Evolutionary conservation across 64 coral and sea anemone species (phyloP).

Genomic region (Cladopsammia gracilis): DNA sequence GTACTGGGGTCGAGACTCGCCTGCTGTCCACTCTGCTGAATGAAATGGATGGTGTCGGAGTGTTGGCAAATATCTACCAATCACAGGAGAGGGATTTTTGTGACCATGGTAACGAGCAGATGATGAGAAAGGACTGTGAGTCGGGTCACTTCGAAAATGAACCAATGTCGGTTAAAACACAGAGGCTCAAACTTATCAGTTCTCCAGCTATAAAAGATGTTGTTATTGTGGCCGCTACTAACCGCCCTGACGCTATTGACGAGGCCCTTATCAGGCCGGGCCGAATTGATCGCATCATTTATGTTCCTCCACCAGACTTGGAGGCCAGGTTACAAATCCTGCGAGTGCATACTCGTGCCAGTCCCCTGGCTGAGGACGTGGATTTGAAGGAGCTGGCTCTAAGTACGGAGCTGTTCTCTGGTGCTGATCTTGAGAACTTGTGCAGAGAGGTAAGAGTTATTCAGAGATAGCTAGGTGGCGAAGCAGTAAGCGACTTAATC

Average conservation of each 20-base stretch:
- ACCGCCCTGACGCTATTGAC: conserved; percentile 91
- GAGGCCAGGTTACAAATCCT: conserved; percentile 92
- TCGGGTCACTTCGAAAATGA: background rate
- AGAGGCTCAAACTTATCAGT: background rate
- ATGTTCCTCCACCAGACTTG: conserved; percentile 93
- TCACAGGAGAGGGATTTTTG: background rate
- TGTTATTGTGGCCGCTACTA: conserved; percentile 93
- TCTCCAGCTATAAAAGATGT: conserved; percentile 63
- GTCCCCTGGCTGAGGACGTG: conserved; percentile 85
- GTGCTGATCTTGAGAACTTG: conserved; percentile 95
- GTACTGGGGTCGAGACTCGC: conserved; percentile 61
- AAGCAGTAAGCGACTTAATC: too few relatives aligned
- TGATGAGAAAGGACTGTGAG: background rate
- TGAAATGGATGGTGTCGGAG: conserved; percentile 97
- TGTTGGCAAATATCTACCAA: conserved; percentile 89
- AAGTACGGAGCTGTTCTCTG: conserved; percentile 85
- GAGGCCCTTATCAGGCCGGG: conserved; percentile 93
- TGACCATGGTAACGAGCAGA: background rate
- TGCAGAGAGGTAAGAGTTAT: conserved; percentile 89
- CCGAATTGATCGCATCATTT: conserved; percentile 90
- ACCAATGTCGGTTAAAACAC: background rate
- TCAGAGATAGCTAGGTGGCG: background rate
- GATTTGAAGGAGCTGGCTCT: conserved; percentile 68
- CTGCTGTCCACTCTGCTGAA: conserved; percentile 93
- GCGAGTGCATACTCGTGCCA: conserved; percentile 79